These are phyloP conservation scores for Rhynchonycteris naso DNA, from an alignment of 2,797 vertebrate genomes.

Conservation along the genomic window DNA sequence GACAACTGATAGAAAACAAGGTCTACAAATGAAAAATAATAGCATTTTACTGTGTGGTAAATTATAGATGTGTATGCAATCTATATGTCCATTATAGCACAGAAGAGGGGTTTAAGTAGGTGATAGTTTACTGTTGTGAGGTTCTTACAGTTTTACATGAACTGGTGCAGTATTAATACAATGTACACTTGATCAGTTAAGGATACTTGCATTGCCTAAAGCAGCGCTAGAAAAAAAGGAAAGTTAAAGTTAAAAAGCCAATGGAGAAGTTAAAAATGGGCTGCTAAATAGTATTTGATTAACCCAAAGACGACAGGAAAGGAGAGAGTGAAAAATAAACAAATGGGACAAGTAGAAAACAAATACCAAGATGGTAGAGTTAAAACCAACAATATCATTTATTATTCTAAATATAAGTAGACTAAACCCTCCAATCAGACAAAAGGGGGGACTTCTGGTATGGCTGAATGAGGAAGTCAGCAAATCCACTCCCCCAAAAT, in stretches of 20 bases:
- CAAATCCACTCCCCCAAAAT: not conserved
- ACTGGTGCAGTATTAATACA: not conserved
- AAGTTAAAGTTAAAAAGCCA: not conserved
- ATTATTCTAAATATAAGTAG: not conserved
- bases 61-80: not conserved
- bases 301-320: not conserved
- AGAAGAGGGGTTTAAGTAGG: not conserved
- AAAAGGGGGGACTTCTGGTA: not conserved
- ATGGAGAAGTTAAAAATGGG: not conserved
- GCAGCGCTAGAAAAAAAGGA: not conserved
- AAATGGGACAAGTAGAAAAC: not conserved
- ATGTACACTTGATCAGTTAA: not conserved
- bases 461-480: not conserved
- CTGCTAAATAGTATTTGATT: not conserved
- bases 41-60: not conserved
- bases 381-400: not conserved
- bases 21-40: not conserved
- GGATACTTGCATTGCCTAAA: not conserved
- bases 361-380: not conserved
- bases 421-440: not conserved
- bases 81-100: not conserved
- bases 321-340: not conserved
- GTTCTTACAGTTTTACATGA: not conserved
- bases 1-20: not conserved
- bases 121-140: not conserved